Percentiles rank a stretch among this genome's conserved stretches.
Conservation (phyloP, 2,113 vertebrate species). For the Anarhynchus alexandrinus region DNA sequence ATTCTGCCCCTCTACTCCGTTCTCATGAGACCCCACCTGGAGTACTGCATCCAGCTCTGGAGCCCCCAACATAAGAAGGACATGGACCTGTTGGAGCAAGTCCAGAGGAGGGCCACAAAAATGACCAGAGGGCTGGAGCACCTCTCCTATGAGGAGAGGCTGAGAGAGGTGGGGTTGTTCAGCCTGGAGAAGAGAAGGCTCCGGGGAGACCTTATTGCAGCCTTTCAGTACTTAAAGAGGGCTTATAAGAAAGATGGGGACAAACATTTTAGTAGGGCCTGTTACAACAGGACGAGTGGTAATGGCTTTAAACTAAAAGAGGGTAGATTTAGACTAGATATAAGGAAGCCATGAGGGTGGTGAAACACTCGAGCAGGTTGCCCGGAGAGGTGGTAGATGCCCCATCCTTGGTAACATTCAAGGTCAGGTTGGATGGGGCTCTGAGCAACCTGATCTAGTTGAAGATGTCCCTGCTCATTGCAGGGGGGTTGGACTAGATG, state of each 20-base stretch:
- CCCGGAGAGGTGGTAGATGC: background rate
- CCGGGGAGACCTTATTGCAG: background rate
- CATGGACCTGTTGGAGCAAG: background rate
- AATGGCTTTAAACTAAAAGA: background rate
- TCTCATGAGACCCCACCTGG: background rate
- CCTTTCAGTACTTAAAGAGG: background rate
- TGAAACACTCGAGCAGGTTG: background rate
- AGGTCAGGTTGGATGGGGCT: accelerated
- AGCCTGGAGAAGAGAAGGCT: background rate
- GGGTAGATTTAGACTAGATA: background rate
- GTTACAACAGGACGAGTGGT: background rate
- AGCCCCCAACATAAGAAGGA: background rate
- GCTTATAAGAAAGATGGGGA: background rate
- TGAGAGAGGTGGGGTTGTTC: background rate
- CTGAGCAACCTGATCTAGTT: background rate
- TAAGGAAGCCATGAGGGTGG: background rate
- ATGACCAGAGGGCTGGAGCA: background rate
- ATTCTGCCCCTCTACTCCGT: background rate
- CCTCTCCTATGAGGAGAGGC: background rate
- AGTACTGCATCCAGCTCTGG: background rate
- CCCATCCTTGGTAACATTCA: background rate
- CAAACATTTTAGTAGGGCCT: background rate
- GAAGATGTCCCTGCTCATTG: background rate
- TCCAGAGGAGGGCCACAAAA: background rate
- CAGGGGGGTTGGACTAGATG: background rate